These are phyloP conservation scores for Matsumyia berberina DNA, from an alignment of 2,888 invertebrate species.

Conservation along the genomic window DNA sequence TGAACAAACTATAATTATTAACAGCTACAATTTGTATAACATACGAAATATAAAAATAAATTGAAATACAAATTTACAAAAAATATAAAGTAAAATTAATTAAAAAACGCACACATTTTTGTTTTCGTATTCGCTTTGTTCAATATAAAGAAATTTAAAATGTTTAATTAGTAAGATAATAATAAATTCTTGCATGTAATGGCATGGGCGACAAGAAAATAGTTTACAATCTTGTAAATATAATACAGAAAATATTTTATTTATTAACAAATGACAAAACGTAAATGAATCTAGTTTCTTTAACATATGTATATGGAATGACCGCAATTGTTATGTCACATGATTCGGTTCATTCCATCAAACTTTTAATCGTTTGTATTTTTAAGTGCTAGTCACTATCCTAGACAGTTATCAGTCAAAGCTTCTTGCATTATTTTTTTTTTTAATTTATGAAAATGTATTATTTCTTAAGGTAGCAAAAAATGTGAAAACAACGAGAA, in stretches of 20 bases:
- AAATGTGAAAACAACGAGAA: conserved; percentile 37
- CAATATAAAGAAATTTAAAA: conserved; percentile 24
- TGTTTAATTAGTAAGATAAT: conserved; percentile 44
- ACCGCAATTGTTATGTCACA: conserved; percentile 20
- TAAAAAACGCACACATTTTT: conserved; percentile 10
- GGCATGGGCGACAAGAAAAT: conserved; percentile 56
- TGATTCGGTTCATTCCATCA: conserved; percentile 33
- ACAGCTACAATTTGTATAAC: conserved; percentile 51
- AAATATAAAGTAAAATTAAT: conserved; percentile 7
- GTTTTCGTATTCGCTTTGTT: conserved; percentile 12
- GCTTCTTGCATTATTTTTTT: conserved; percentile 44
- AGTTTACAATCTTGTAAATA: conserved; percentile 42
- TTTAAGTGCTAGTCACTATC: conserved; percentile 47
- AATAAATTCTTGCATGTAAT: conserved; percentile 62
- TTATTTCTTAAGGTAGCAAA: conserved; percentile 24
- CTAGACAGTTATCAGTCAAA: conserved; percentile 72
- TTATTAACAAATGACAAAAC: conserved; percentile 11
- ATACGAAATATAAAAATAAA: conserved; percentile 23
- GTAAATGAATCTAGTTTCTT: conserved; percentile 6
- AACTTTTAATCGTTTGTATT: conserved; percentile 37
- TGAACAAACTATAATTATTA: conserved; percentile 40
- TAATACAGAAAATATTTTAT: conserved; percentile 37
- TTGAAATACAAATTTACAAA: conserved; percentile 39
- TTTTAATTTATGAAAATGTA: conserved; percentile 26
- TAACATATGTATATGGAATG: conserved; percentile 19